Base-by-base conservation (phyloP, 1,140 invertebrate genomes). In the Bactericera cockerelli region DNA sequence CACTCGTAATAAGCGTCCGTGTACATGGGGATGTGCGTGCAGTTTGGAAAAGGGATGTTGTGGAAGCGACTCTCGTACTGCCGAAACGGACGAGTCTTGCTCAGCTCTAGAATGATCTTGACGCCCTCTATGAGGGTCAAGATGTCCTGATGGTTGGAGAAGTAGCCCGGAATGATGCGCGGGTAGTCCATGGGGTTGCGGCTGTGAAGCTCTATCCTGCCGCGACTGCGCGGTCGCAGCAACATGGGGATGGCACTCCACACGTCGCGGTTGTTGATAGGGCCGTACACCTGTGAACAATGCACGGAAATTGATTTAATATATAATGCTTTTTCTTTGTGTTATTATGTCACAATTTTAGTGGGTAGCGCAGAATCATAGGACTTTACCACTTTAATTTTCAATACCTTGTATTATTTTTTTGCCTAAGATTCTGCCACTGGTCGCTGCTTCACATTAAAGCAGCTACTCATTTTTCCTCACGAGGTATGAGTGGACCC, bases 151-250 rank as follows among this genome's bases (percentile, higher is more conserved):
- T 84, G 83, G 57, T 92, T 83, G 4, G 78, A 75, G 63, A 95
- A 82, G 65, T 95, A 95, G 68, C 93, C 93, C 0, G 94, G 90
- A 68, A 93, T 87, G 56, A 98, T 93, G 14, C 91, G 76, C 0
- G 95, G 95, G 68, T 92, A 86, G 63, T 93, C 84, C 61, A 84
- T 85, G 0, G 94, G 94, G 73, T 94, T 87, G 19, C 79, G 79
- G 57, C 83, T 87, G 4, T 86, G 74, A 2, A 96, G 68, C 61
- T 82, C 83, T 14, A 96, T 86, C 14, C 77, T 74, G 0, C 93
- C 93, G 63, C 77, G 78, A 63, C 87, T 91, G 58, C 70, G 69
- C 0, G 78, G 77, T 19, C 67, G 87, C 39, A 93, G 74, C 2
- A 95, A 68, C 24, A 92, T 66, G 0, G 89, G 89, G 26, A 90